phyloP scores from a whole-genome alignment of 2,113 vertebrate species.

The Nicator chloris region DNA sequence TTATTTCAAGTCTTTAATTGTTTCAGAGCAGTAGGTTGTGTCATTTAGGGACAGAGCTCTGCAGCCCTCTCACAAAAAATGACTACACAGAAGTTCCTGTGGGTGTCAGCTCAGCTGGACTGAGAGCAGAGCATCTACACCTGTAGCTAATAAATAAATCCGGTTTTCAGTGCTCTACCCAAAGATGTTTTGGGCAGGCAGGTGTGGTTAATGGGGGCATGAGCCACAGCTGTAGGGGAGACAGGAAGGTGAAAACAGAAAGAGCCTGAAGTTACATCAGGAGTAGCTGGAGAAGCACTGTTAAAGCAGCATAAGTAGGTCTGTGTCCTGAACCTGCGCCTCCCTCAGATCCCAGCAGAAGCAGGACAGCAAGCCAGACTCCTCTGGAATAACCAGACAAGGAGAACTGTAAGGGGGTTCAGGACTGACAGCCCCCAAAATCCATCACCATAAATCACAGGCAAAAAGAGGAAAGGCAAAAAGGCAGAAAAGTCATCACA shows the following conservation, averaged over 20 bases:
- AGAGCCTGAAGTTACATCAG: too few relatives aligned
- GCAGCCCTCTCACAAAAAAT: neutral
- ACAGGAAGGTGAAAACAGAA: neutral
- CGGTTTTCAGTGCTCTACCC: neutral
- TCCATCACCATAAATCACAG: neutral
- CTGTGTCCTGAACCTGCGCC: neutral
- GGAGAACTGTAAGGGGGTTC: neutral
- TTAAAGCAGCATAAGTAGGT: neutral
- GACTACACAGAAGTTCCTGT: neutral
- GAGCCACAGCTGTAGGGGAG: neutral
- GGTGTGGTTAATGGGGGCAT: neutral
- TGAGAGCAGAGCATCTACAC: fast-evolving
- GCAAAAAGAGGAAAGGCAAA: neutral
- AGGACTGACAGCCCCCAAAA: neutral
- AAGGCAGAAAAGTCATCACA: neutral
- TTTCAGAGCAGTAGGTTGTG: neutral
- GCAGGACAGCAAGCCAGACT: neutral
- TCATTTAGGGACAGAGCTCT: neutral
- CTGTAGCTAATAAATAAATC: neutral
- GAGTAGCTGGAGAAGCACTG: neutral
- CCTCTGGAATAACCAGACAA: neutral
- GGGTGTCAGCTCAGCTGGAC: neutral
- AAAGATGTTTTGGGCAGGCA: neutral
- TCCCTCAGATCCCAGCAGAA: neutral
- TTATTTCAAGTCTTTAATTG: neutral